These are phyloP conservation scores for Hanleya hanleyi DNA, from an alignment of 2,888 invertebrate genomes.

Conservation along the genomic window DNA sequence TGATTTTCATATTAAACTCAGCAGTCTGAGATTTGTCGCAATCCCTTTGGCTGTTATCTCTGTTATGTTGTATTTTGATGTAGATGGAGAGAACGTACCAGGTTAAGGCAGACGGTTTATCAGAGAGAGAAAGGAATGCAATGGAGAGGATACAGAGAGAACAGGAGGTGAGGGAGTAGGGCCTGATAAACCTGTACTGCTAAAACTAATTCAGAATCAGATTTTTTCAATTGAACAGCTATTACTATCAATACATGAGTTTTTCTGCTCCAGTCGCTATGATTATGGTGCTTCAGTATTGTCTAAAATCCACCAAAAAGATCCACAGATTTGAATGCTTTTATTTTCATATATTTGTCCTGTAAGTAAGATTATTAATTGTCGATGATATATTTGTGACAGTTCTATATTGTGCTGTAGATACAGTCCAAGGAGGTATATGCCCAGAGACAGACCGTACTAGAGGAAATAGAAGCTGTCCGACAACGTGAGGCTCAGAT, in stretches of 20 bases:
- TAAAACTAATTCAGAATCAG: no score
- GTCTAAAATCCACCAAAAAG: no score
- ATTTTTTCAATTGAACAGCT: no score
- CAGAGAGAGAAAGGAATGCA: conserved; percentile 64
- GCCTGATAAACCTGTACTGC: no score
- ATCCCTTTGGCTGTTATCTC: not conserved
- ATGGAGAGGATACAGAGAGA: conserved; percentile 65
- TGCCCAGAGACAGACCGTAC: conserved; percentile 65
- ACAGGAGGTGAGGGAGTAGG: conserved; percentile 69
- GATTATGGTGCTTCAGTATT: no score
- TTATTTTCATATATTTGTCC: no score
- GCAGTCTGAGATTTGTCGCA: not conserved
- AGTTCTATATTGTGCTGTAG: not conserved
- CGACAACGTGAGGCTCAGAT: conserved; percentile 64
- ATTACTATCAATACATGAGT: no score
- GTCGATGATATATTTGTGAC: no score
- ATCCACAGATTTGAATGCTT: no score
- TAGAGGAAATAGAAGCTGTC: conserved; percentile 68
- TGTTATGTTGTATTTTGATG: conserved; percentile 15
- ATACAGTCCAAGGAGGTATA: conserved; percentile 57
- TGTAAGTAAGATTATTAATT: no score
- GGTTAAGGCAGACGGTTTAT: conserved; percentile 58
- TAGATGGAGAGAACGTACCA: conserved; percentile 68
- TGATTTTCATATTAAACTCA: no score
- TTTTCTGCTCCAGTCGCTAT: no score